Conservation (phyloP, 2,888 invertebrate genomes). For the Paralinhomoeus sp. region DNA sequence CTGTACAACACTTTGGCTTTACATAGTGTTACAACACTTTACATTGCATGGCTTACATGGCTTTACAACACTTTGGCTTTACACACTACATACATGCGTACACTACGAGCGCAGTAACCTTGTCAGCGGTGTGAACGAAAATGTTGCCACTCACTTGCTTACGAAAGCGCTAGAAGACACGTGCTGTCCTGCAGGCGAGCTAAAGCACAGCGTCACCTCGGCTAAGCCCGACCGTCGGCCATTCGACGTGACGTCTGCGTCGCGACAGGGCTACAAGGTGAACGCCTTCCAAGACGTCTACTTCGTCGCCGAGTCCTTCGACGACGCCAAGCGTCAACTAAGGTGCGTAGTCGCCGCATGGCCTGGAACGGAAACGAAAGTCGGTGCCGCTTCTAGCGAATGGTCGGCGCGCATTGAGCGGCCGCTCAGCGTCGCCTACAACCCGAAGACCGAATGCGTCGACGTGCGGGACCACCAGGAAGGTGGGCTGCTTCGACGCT, state of each 20-base stretch:
- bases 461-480: constrained; percentile 76
- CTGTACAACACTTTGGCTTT: no score
- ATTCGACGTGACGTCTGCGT: constrained; percentile 70
- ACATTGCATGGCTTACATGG: no score
- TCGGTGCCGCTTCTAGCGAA: constrained; percentile 35
- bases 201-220: constrained; percentile 64
- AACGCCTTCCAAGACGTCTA: constrained; percentile 90
- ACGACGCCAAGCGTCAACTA: constrained; percentile 83
- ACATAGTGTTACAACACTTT: no score
- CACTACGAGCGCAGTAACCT: no score
- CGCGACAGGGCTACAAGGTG: constrained; percentile 76
- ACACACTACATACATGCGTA: no score
- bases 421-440: constrained; percentile 83
- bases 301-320: constrained; percentile 81
- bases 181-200: constrained; percentile 40
- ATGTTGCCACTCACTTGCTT: no score
- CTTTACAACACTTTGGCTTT: no score
- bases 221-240: constrained; percentile 38
- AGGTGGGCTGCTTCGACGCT: no score
- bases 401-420: constrained; percentile 76
- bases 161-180: no score
- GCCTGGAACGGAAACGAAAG: neutral
- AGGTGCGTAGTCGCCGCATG: constrained; percentile 39
- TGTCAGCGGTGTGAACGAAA: no score
- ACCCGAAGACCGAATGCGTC: constrained; percentile 68